Evolutionary conservation across 2,888 invertebrate species (phyloP), one percentile per base, ranked within the genome.

Genomic region (Cephus runcator): DNA sequence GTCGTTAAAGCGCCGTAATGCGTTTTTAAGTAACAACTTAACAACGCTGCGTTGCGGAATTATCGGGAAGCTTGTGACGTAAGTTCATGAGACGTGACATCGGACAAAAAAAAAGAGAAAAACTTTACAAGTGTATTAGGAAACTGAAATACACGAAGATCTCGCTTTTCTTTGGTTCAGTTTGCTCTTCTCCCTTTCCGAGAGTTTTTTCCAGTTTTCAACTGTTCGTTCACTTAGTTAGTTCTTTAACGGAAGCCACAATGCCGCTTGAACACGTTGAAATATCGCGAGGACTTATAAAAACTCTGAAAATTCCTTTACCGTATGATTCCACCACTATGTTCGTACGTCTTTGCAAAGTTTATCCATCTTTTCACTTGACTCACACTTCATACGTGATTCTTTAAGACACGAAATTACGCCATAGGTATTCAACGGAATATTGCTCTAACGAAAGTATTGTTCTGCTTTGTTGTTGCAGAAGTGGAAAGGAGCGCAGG

Each of bases 401-500:
- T 56, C 6, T 23, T 56, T 23, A 23, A 56, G 23, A 23, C 23
- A 2, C 9, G 23, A 6, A 56, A 56, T 56, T 23, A 9, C 40
- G 40, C 23, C 23, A 23, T 23, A 23, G 40, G 40, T 23, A 56
- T 23, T 23, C 40, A 2, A 23, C 23, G 9, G 40, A 23, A 56
- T 9, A 23, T 56, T 56, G 40, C 23, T 23, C 40, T 71, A 71
- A 71, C 30, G 31, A 31, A 30, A 56, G 23, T 15, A 15, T 40
- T 33, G 30, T 75, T 79, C 75, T 77, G 35, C 83, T 81, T 80
- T 80, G 82, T 74, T 86, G 79, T 89, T 88, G 69, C 89, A 90
- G 90, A 90, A 86, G 82, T 84, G 82, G 89, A 87, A 78, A 89
- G 83, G 80, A 87, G 84, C 77, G 85, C 86, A 80, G 88, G 86